These are phyloP conservation scores for Lethocerus indicus DNA, from an alignment of 1,140 invertebrate genomes.

Conservation along the genomic window DNA sequence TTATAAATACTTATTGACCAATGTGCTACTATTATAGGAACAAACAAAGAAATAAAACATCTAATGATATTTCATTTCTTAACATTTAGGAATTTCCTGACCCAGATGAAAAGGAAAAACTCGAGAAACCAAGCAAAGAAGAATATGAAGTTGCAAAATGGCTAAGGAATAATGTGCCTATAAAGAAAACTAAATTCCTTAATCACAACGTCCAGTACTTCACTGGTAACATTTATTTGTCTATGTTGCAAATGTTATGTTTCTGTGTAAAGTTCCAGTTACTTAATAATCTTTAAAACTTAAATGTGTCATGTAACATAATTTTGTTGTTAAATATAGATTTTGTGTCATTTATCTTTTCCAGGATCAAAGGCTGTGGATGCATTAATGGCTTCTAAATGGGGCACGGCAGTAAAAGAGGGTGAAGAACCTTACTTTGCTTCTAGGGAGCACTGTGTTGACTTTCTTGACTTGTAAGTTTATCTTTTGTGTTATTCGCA, in stretches of 20 bases:
- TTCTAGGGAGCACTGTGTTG: constrained; percentile 56
- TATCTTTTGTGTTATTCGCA: constrained; percentile 2
- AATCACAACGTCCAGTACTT: constrained; percentile 96
- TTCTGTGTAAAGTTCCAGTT: too few relatives aligned
- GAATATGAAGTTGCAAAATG: constrained; percentile 88
- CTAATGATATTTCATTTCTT: constrained; percentile 13
- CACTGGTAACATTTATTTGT: constrained; percentile 46
- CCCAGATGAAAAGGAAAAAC: constrained; percentile 28
- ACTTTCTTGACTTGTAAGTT: constrained; percentile 53
- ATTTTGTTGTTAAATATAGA: too few relatives aligned
- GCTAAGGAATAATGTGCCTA: constrained; percentile 80
- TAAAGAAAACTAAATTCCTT: constrained; percentile 87
- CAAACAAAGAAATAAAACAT: too few relatives aligned
- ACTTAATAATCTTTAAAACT: too few relatives aligned
- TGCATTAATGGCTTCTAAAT: constrained; percentile 79
- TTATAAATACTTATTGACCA: too few relatives aligned
- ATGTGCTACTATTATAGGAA: too few relatives aligned
- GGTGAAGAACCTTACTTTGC: constrained; percentile 63
- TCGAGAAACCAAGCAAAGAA: constrained; percentile 69
- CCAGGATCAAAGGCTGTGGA: constrained; percentile 74
- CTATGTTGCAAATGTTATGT: too few relatives aligned
- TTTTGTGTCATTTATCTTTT: too few relatives aligned
- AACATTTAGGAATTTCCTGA: constrained; percentile 34
- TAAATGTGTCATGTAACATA: too few relatives aligned
- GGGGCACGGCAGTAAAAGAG: constrained; percentile 41